A percentile compares a stretch with the other conserved stretches of the same genome.
These are phyloP conservation scores for Tribolium freemani DNA, from an alignment of 2,888 invertebrate genomes.

Conservation along the genomic window DNA sequence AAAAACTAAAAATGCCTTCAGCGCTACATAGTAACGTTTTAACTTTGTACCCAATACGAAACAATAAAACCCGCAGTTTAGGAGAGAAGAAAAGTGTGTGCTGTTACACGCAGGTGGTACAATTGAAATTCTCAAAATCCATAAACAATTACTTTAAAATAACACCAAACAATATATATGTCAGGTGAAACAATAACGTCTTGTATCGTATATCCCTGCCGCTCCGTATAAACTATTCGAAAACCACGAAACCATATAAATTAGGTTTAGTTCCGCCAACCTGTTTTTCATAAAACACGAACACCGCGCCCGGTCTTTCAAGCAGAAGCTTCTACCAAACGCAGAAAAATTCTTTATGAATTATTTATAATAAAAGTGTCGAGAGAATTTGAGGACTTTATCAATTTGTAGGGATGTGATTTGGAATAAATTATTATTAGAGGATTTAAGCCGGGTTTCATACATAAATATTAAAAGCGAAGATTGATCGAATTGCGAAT, in stretches of 20 bases:
- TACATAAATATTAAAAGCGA: too few species aligned
- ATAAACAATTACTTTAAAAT: conserved; percentile 43
- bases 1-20: too few species aligned
- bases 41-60: neutral
- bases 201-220: conserved; percentile 20
- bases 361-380: conserved; percentile 12
- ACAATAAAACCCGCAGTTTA: conserved; percentile 24
- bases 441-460: neutral
- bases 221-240: conserved; percentile 32
- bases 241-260: conserved; percentile 41
- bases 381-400: conserved; percentile 13
- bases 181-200: conserved; percentile 44
- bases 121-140: conserved; percentile 44
- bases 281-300: conserved; percentile 35
- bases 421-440: neutral
- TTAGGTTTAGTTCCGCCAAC: conserved; percentile 44
- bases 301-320: neutral
- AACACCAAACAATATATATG: conserved; percentile 37
- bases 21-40: conserved; percentile 1
- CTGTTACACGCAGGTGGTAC: conserved; percentile 21
- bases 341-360: conserved; percentile 10
- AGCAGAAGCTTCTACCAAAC: conserved; percentile 19
- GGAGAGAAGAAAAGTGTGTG: neutral
- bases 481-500: too few species aligned
- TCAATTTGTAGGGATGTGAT: conserved; percentile 18